These are phyloP conservation scores for Acanthurus lineatus DNA, from an alignment of 2,797 vertebrate species.

Conservation along the genomic window DNA sequence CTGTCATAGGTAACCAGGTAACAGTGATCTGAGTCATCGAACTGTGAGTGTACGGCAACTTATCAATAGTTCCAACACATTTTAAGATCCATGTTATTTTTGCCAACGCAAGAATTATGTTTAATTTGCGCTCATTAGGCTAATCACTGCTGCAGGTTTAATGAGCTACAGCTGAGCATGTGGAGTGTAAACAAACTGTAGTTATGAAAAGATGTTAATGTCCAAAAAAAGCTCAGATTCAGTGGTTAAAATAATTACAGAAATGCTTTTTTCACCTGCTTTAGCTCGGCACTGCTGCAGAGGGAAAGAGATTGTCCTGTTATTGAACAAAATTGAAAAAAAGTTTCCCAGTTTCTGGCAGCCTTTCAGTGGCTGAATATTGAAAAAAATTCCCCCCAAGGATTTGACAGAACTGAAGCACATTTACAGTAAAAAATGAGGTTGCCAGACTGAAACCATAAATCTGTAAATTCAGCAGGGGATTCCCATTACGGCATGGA, in stretches of 20 bases:
- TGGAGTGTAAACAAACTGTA: neutral
- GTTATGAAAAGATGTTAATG: neutral
- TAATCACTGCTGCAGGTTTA: conserved; percentile 6
- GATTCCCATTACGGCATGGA: neutral
- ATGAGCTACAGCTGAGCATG: conserved; percentile 1
- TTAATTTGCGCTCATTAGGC: neutral
- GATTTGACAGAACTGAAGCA: neutral
- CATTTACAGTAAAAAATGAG: conserved; percentile 3
- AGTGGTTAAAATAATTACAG: neutral
- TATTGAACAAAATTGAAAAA: neutral
- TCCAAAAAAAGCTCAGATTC: neutral
- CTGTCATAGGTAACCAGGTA: neutral
- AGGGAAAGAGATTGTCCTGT: neutral
- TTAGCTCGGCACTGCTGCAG: neutral
- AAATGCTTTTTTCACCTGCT: neutral
- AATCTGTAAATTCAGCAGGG: neutral
- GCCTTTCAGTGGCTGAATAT: conserved; percentile 1
- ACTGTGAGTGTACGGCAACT: neutral
- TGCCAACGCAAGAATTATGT: neutral
- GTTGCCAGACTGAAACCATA: neutral
- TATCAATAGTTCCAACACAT: neutral
- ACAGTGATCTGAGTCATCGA: neutral
- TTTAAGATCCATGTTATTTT: neutral
- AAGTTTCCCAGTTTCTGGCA: neutral
- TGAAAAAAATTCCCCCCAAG: neutral